Conservation (phyloP, 2,113 vertebrate genomes). For the Hippocampus barbouri region DNA sequence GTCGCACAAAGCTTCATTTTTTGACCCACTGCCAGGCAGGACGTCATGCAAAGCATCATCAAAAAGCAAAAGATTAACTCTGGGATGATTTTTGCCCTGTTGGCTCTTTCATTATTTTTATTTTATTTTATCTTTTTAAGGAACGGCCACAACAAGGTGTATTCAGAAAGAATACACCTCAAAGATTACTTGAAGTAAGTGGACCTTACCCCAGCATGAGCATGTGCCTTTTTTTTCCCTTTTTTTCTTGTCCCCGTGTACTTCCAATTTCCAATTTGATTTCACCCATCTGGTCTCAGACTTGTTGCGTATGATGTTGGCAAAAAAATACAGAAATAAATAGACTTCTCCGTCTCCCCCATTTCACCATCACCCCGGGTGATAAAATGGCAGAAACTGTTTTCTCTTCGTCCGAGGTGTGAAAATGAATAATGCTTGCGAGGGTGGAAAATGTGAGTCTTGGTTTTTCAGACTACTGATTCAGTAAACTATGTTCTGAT, state of each 20-base stretch:
- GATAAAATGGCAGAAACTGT: slow-evolving; percentile 47
- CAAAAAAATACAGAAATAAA: slow-evolving; percentile 54
- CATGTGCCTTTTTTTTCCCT: slow-evolving; percentile 20
- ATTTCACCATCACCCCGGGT: slow-evolving; percentile 55
- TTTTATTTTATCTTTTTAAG: not conserved
- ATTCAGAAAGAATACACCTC: not conserved
- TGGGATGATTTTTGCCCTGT: too few relatives aligned
- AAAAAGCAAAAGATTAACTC: too few relatives aligned
- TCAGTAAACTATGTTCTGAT: slow-evolving; percentile 29
- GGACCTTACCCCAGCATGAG: not conserved
- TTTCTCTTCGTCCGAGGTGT: slow-evolving; percentile 52
- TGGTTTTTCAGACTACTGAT: slow-evolving; percentile 25
- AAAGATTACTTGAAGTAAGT: not conserved
- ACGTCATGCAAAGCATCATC: too few relatives aligned
- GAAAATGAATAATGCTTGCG: slow-evolving; percentile 47
- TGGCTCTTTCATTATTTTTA: not conserved
- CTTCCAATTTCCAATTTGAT: slow-evolving; percentile 43
- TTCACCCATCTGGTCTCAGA: slow-evolving; percentile 41
- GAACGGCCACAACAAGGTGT: not conserved
- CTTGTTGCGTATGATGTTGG: slow-evolving; percentile 34
- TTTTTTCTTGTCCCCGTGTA: slow-evolving; percentile 5
- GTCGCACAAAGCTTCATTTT: too few relatives aligned
- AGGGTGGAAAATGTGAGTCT: slow-evolving; percentile 29
- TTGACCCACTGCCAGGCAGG: too few relatives aligned
- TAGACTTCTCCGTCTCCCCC: slow-evolving; percentile 42